Percentiles rank a stretch among this genome's conserved stretches.
Conservation (phyloP, 92 coral and sea anemone genomes). For the Virgularia gustaviana region DNA sequence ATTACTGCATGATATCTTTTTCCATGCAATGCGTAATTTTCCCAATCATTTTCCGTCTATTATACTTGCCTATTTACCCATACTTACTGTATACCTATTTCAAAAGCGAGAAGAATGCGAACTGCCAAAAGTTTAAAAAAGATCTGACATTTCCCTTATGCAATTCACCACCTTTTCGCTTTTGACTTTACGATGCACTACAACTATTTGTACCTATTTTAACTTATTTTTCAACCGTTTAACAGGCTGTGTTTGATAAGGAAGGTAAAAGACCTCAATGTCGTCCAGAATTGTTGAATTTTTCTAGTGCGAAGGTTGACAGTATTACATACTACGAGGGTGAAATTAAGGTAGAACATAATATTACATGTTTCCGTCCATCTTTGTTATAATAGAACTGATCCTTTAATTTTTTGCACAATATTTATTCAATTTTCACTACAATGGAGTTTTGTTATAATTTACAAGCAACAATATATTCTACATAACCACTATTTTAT, state of each 20-base stretch:
- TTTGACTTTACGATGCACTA: neutral
- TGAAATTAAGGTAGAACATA: constrained; percentile 57
- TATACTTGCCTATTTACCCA: too few relatives aligned
- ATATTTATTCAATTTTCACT: too few relatives aligned
- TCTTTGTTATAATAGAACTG: neutral
- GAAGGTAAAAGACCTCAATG: constrained; percentile 69
- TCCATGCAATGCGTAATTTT: too few relatives aligned
- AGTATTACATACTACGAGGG: constrained; percentile 63
- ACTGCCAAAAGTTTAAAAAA: too few relatives aligned
- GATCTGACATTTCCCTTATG: too few relatives aligned
- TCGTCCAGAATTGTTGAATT: constrained; percentile 5
- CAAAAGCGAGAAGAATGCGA: too few relatives aligned
- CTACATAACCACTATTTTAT: neutral
- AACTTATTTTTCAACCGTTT: neutral
- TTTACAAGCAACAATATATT: neutral
- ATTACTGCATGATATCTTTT: too few relatives aligned
- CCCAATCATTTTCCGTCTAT: too few relatives aligned
- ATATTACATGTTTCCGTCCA: neutral
- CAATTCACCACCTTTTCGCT: neutral
- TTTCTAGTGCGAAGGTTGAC: constrained; percentile 58
- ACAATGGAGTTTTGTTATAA: too few relatives aligned
- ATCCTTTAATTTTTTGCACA: neutral
- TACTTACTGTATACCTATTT: too few relatives aligned
- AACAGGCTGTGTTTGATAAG: constrained; percentile 56
- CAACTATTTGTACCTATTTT: neutral